phyloP scores from a whole-genome alignment of 2,797 vertebrate genomes.

The Iguana delicatissima region DNA sequence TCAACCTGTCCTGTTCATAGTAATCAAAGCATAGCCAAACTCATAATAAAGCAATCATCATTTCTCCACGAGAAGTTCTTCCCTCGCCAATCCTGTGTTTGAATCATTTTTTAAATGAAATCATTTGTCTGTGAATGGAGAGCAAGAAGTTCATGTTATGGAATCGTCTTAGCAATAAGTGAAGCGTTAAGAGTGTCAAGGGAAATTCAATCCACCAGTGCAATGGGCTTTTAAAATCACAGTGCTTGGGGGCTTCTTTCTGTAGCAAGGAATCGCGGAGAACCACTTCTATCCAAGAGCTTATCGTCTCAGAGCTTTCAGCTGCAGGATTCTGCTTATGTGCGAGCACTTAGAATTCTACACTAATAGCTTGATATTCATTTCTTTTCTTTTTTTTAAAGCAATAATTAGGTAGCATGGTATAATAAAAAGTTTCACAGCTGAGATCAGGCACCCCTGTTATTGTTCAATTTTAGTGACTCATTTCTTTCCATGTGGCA shows the following conservation, averaged over 20 bases:
- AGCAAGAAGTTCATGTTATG: slow-evolving; percentile 52
- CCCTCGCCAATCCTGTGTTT: not conserved
- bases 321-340: slow-evolving; percentile 66
- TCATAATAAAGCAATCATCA: not conserved
- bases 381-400: not conserved
- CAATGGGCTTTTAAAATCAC: slow-evolving; percentile 23
- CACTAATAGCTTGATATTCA: slow-evolving; percentile 13
- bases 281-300: slow-evolving; percentile 28
- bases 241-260: slow-evolving; percentile 21
- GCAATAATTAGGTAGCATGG: not conserved
- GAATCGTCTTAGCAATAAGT: slow-evolving; percentile 52
- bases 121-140: slow-evolving; percentile 48
- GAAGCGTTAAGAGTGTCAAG: slow-evolving; percentile 28
- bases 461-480: not conserved
- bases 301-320: slow-evolving; percentile 39
- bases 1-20: not conserved
- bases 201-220: slow-evolving; percentile 55
- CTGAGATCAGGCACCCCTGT: not conserved
- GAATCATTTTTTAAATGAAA: slow-evolving; percentile 19
- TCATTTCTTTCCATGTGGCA: not conserved
- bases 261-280: not conserved
- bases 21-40: not conserved
- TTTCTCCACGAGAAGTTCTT: not conserved
- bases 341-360: slow-evolving; percentile 32
- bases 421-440: not conserved